A percentile compares a stretch with the other conserved stretches of the same genome.
Evolutionary conservation across 2,113 vertebrate species (phyloP).

Genomic region (Austrofundulus limnaeus): DNA sequence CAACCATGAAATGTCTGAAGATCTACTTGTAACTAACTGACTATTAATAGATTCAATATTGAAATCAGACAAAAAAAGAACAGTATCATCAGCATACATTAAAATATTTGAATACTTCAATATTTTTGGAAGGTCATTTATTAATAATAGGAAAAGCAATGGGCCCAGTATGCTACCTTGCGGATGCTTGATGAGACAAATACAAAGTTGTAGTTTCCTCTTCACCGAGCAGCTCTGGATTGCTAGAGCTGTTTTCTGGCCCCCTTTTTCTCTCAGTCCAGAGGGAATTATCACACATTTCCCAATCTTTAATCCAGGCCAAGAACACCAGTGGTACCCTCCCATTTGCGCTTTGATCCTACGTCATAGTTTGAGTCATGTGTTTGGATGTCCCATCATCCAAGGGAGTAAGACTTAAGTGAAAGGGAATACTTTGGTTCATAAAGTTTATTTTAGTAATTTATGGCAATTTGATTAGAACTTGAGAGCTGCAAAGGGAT

Average conservation of each 20-base stretch:
- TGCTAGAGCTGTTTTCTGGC: slow-evolving; percentile 29
- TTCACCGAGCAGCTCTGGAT: slow-evolving; percentile 17
- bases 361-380: slow-evolving; percentile 21
- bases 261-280: slow-evolving; percentile 22
- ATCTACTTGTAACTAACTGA: no score
- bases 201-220: slow-evolving; percentile 18
- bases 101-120: no score
- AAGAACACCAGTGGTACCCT: slow-evolving; percentile 40
- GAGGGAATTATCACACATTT: slow-evolving; percentile 18
- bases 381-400: slow-evolving; percentile 26
- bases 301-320: slow-evolving; percentile 31
- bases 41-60: no score
- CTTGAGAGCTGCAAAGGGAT: not conserved
- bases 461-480: slow-evolving; percentile 25
- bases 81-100: no score
- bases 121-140: no score
- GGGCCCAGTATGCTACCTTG: no score
- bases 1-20: no score
- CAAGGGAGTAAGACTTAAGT: slow-evolving; percentile 10
- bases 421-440: slow-evolving; percentile 5
- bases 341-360: slow-evolving; percentile 29
- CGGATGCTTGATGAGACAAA: slow-evolving; percentile 10
- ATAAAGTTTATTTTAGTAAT: slow-evolving; percentile 13
- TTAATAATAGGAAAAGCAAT: no score
- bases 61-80: no score